Percentiles rank a stretch among this genome's conserved stretches.
These are phyloP conservation scores for Trachythela sp. DNA, from an alignment of 64 coral and sea anemone genomes.

Conservation along the genomic window DNA sequence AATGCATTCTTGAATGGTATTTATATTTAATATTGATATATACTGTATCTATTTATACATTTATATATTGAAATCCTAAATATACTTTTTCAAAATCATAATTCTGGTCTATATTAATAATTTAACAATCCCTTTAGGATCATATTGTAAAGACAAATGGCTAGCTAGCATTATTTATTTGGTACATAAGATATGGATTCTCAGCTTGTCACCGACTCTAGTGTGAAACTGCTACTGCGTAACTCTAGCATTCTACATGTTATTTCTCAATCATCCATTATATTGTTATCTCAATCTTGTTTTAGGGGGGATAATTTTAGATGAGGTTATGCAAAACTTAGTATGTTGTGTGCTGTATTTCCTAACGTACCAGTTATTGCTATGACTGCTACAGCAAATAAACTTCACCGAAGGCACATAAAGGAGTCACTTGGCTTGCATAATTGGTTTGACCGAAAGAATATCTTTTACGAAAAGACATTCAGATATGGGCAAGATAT, in stretches of 20 bases:
- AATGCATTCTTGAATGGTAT: background rate
- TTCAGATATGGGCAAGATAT: background rate
- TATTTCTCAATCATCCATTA: background rate
- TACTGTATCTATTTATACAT: background rate
- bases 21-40: background rate
- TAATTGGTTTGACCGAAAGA: background rate
- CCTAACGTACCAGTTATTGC: conserved; percentile 38
- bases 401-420: background rate
- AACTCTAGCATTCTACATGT: background rate
- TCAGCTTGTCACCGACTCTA: background rate
- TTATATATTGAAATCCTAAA: background rate
- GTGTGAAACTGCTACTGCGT: background rate
- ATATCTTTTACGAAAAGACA: background rate
- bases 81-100: too few species aligned
- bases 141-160: background rate
- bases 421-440: conserved; percentile 37
- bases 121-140: background rate
- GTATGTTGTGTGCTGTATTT: conserved; percentile 46
- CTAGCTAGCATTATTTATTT: background rate
- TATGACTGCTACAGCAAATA: conserved; percentile 50
- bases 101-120: too few species aligned
- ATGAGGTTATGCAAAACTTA: conserved; percentile 34
- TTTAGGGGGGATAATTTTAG: conserved; percentile 54
- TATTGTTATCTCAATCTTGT: background rate
- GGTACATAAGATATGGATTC: background rate